Evolutionary conservation across 1,140 invertebrate genomes (phyloP).

Genomic region (Bombus vancouverensis): DNA sequence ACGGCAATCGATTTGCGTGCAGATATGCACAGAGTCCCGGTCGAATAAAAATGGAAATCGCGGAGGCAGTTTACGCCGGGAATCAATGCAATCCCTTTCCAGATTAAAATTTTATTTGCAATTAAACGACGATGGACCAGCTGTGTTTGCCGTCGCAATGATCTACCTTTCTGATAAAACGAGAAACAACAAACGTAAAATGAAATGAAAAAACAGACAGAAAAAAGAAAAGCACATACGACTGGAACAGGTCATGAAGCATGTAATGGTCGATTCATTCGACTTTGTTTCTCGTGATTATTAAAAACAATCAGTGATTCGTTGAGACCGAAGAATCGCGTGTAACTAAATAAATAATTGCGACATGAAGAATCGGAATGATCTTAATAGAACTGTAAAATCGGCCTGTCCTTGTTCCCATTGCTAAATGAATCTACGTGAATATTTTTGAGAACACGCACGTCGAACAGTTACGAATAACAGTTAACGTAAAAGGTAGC

Average conservation of each 20-base stretch:
- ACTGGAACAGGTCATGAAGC: neutral
- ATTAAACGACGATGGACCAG: constrained; percentile 24
- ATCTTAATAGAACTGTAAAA: neutral
- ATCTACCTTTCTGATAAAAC: neutral
- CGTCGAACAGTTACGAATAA: neutral
- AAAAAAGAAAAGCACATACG: neutral
- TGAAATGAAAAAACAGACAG: neutral
- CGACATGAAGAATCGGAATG: neutral
- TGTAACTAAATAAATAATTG: constrained; percentile 23
- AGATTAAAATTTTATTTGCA: constrained; percentile 50
- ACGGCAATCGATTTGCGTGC: constrained; percentile 17
- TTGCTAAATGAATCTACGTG: neutral
- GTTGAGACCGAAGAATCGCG: neutral
- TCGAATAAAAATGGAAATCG: constrained; percentile 47
- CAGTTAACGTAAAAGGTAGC: neutral
- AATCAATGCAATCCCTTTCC: constrained; percentile 23
- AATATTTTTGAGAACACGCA: constrained; percentile 11
- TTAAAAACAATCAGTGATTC: neutral
- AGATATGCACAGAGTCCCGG: constrained; percentile 1
- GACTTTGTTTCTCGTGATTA: neutral
- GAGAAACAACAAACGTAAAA: neutral
- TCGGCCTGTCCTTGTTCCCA: neutral
- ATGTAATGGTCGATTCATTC: neutral
- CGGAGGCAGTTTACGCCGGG: constrained; percentile 37
- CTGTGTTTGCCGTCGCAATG: neutral